These are phyloP conservation scores for Aethes cnicana DNA, from an alignment of 2,888 invertebrate species.

Conservation along the genomic window DNA sequence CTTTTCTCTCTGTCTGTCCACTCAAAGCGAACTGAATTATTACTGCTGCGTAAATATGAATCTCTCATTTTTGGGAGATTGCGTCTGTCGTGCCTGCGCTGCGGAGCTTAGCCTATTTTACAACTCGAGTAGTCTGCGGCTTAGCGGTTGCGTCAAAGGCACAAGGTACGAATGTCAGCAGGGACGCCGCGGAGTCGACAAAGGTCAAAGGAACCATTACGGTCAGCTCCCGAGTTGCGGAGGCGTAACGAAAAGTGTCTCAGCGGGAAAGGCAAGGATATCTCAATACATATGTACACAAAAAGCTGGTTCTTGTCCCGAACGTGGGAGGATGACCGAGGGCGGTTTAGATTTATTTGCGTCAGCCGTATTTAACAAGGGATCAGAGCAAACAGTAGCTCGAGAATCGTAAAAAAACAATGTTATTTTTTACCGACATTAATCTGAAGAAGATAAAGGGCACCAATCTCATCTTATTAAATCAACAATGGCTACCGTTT, in stretches of 20 bases:
- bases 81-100: constrained; percentile 29
- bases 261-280: constrained; percentile 61
- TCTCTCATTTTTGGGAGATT: constrained; percentile 35
- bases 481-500: constrained; percentile 51
- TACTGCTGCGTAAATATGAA: constrained; percentile 57
- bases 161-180: constrained; percentile 57
- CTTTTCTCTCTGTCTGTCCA: constrained; percentile 60
- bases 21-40: constrained; percentile 63
- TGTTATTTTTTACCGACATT: constrained; percentile 15
- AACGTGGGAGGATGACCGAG: constrained; percentile 40
- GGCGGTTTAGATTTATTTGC: constrained; percentile 27
- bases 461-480: constrained; percentile 58
- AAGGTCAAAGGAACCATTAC: constrained; percentile 72
- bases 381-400: constrained; percentile 32
- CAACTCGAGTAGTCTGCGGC: constrained; percentile 44
- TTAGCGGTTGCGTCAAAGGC: constrained; percentile 58
- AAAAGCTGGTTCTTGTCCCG: constrained; percentile 54
- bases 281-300: constrained; percentile 52
- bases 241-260: constrained; percentile 68
- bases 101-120: constrained; percentile 30
- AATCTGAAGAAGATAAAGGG: constrained; percentile 40
- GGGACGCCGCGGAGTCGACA: constrained; percentile 53
- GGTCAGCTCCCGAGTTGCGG: constrained; percentile 55
- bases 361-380: constrained; percentile 25
- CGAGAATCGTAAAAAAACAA: constrained; percentile 24